phyloP scores from a whole-genome alignment of 2,113 vertebrate species.

The Chloebia gouldiae region DNA sequence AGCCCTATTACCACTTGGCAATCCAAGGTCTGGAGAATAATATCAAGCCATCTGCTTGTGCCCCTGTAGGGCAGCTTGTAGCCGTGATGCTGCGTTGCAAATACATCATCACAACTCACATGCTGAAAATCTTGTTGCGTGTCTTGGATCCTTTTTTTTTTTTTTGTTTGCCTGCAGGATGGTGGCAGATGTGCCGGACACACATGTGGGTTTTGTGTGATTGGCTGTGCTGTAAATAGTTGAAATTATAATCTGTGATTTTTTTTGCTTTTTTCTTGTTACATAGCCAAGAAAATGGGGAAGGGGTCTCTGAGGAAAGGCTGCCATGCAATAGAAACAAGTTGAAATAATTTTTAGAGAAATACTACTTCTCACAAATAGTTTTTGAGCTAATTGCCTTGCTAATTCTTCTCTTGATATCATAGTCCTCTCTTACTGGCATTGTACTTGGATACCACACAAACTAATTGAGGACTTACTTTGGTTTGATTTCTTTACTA shows the following conservation, averaged over 20 bases:
- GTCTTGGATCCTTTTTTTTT: not conserved
- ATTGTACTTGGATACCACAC: not conserved
- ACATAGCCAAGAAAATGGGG: not conserved
- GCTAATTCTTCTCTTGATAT: not conserved
- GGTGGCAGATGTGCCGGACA: not conserved
- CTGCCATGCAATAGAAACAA: not conserved
- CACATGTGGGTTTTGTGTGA: not conserved
- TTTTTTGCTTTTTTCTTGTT: not conserved
- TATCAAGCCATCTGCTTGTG: slow-evolving; percentile 50
- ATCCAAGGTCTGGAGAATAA: slow-evolving; percentile 15
- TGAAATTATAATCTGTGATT: not conserved
- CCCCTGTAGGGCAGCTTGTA: slow-evolving; percentile 15
- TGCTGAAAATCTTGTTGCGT: not conserved
- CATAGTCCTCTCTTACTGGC: not conserved
- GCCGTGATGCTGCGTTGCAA: not conserved
- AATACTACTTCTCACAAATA: not conserved
- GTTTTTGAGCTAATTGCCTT: not conserved
- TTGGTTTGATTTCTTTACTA: not conserved
- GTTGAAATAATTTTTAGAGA: not conserved
- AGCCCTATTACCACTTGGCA: slow-evolving; percentile 44
- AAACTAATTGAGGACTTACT: not conserved
- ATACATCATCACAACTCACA: not conserved
- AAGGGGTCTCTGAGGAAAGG: not conserved
- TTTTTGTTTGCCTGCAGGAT: not conserved
- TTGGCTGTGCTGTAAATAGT: not conserved